Conservation (phyloP, 2,888 invertebrate genomes). For the Eurois occulta region DNA sequence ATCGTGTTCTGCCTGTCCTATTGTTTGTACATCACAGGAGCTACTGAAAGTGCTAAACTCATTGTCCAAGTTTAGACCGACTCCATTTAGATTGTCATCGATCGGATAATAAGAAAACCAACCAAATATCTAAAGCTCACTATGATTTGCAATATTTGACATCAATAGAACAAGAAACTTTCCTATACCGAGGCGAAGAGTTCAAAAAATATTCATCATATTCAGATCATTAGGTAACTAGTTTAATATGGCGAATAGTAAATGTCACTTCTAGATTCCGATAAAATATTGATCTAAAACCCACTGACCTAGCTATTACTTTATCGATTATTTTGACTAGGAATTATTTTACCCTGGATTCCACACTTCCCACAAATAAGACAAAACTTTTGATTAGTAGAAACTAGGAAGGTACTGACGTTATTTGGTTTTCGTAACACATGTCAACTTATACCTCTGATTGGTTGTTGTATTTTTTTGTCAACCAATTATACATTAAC, state of each 20-base stretch:
- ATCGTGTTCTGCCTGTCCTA: neutral
- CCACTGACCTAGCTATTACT: slow-evolving; percentile 29
- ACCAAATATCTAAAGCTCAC: neutral
- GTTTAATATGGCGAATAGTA: slow-evolving; percentile 21
- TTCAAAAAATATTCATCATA: slow-evolving; percentile 30
- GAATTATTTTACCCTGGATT: neutral
- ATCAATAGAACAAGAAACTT: slow-evolving; percentile 20
- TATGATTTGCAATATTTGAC: neutral
- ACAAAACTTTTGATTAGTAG: neutral
- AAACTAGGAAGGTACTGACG: too few relatives aligned
- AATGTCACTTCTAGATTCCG: slow-evolving; percentile 42
- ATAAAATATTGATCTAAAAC: slow-evolving; percentile 13
- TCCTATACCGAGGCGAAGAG: neutral
- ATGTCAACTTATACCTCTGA: too few relatives aligned
- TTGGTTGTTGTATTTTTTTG: too few relatives aligned
- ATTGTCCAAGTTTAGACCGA: neutral
- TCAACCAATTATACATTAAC: neutral
- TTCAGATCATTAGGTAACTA: slow-evolving; percentile 44
- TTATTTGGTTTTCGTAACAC: neutral
- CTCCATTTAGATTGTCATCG: neutral
- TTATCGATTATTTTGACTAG: neutral
- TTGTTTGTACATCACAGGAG: neutral
- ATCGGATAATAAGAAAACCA: neutral
- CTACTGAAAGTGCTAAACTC: neutral
- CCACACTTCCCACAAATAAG: neutral